Conservation (phyloP, 2,113 vertebrate species). For the Capreolus pygargus region DNA sequence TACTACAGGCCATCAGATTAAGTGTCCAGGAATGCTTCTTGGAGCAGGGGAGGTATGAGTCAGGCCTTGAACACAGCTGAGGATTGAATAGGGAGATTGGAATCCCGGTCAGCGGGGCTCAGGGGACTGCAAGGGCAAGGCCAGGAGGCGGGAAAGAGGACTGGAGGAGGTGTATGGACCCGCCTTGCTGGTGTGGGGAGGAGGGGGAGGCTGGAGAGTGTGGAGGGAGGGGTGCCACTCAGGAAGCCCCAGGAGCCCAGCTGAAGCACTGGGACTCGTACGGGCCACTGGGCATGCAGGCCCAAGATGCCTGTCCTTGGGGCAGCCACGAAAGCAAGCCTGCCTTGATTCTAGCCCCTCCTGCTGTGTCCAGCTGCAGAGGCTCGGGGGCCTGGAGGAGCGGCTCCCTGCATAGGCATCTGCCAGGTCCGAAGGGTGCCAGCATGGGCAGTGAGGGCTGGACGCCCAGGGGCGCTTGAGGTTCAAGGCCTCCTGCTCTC, state of each 20-base stretch:
- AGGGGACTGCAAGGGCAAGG: background rate
- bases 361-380: background rate
- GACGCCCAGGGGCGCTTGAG: background rate
- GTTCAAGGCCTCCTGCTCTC: background rate
- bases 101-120: background rate
- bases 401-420: background rate
- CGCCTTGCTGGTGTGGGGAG: background rate
- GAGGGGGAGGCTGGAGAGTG: background rate
- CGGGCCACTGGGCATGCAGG: background rate
- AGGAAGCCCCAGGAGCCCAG: background rate
- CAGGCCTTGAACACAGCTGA: background rate
- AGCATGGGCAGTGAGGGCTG: background rate
- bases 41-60: background rate
- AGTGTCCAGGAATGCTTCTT: background rate
- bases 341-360: background rate
- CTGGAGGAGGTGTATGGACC: background rate
- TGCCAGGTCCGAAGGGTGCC: background rate
- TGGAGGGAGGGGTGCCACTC: rapidly evolving
- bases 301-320: background rate
- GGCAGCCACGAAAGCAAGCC: background rate
- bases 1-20: background rate
- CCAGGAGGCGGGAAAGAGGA: background rate
- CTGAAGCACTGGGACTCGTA: background rate
- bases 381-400: background rate
- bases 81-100: too few relatives aligned